phyloP scores from a whole-genome alignment of 2,113 vertebrate species.

The Hiodon tergisus region DNA sequence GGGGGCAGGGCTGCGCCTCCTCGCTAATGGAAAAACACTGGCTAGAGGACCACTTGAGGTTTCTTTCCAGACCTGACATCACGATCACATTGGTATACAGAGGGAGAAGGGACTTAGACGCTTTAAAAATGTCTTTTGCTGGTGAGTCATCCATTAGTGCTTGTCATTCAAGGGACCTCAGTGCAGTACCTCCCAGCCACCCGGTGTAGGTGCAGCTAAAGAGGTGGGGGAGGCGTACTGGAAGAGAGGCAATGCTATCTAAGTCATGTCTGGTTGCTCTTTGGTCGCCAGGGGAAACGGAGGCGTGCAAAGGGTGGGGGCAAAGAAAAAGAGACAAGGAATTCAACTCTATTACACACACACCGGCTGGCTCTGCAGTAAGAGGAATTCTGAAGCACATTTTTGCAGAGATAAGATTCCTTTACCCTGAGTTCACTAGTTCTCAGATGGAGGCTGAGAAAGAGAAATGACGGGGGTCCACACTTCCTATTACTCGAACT shows the following conservation, averaged over 20 bases:
- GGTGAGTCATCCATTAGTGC: background rate
- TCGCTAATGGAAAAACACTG: no score
- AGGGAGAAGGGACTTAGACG: background rate
- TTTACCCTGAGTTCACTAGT: constrained; percentile 52
- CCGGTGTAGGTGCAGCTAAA: background rate
- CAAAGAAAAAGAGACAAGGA: background rate
- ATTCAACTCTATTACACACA: constrained; percentile 19
- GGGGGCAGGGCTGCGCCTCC: background rate
- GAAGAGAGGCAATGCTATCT: constrained; percentile 4
- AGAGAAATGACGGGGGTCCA: constrained; percentile 18
- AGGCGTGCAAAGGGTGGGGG: background rate
- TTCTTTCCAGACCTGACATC: background rate
- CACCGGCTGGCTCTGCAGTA: constrained; percentile 42
- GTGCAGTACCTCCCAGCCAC: background rate
- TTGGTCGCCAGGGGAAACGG: constrained; percentile 6
- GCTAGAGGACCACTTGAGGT: background rate
- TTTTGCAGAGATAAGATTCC: constrained; percentile 60
- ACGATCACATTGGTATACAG: background rate
- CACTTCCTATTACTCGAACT: constrained; percentile 10
- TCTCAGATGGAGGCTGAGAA: constrained; percentile 22
- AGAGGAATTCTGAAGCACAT: constrained; percentile 51
- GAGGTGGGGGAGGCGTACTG: background rate
- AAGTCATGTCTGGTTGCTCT: constrained; percentile 13
- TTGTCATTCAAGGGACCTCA: background rate
- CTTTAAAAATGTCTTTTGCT: background rate